Base-by-base conservation (phyloP, 2,113 vertebrate species). In the Cygnus buccinator region DNA sequence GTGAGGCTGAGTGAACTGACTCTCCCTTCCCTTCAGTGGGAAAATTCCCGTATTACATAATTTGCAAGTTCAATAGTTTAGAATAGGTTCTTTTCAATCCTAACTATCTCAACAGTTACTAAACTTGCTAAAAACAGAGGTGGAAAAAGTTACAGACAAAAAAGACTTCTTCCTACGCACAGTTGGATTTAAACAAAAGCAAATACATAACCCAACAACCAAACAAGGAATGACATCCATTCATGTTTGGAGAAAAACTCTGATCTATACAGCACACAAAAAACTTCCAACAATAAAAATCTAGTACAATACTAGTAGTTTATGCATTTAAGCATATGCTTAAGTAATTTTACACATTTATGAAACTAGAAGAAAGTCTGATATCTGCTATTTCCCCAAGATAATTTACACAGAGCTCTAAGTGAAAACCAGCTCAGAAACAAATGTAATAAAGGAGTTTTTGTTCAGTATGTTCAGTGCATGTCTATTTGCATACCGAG, bases 401-500 rank as follows among this genome's bases (percentile, higher is more conserved):
- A 29, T 84, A 39, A 72, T 68, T 23, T 70, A n/a, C 61, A n/a
- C 22, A 83, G 58, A 94, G 61, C n/a, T 90, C 20, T n/a, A 67
- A 59, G 2, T 93, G 55, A 39, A 83, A 75, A 57, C 11, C 78
- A 89, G 54, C 68, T 58, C 35, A 84, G 43, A 71, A 91, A 52
- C 21, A 81, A 77, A 39, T 1, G 14, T 72, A 88, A 37, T 57
- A 25, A 43, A 55, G 18, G 46, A 62, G 7, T 2, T 6, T 17
- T n/a, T 88, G 50, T 70, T 75, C 52, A 61, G 41, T 3, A 41
- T 4, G 3, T 65, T 41, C 26, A 26, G 4, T 35, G 18, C 8
- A 12, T 1, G 8, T 52, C 11, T 77, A 57, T 11, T 58, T 55
- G 91, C 98, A 68, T 98, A 99, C 99, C 98, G 96, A 29, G 99